Evolutionary conservation across 2,113 vertebrate species (phyloP).

Genomic region (Bothrops jararaca): DNA sequence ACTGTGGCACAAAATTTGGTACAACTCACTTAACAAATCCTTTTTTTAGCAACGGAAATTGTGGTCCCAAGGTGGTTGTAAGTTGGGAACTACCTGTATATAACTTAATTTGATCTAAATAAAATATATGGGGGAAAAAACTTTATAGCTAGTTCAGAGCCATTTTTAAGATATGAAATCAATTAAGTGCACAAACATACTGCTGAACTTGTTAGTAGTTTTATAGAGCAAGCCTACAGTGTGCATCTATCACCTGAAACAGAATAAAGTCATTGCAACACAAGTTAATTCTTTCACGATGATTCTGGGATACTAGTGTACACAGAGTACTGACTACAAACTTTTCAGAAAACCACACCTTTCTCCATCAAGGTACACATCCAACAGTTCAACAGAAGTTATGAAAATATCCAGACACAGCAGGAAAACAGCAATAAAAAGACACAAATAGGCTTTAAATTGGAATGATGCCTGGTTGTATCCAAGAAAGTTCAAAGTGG

Average conservation of each 20-base stretch:
- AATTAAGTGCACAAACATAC: neutral
- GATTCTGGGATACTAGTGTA: neutral
- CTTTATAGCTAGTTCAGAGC: neutral
- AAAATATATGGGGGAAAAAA: neutral
- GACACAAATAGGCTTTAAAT: neutral
- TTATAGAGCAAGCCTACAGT: neutral
- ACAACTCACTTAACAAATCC: neutral
- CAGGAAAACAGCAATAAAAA: neutral
- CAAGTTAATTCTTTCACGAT: neutral
- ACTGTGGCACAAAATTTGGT: neutral
- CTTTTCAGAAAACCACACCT: neutral
- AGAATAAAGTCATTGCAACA: no score
- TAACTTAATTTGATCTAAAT: no score
- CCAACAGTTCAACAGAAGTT: neutral
- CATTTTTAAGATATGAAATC: neutral
- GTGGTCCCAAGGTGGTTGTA: neutral
- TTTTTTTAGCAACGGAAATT: neutral
- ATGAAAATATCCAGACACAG: neutral
- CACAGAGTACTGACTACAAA: neutral
- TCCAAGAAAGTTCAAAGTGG: neutral
- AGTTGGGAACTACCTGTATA: neutral
- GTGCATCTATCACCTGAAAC: neutral
- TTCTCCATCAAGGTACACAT: neutral
- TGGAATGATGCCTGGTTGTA: neutral
- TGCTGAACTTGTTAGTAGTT: neutral